Evolutionary conservation across 2,888 invertebrate genomes (phyloP).

Genomic region (Diarsia brunnea): DNA sequence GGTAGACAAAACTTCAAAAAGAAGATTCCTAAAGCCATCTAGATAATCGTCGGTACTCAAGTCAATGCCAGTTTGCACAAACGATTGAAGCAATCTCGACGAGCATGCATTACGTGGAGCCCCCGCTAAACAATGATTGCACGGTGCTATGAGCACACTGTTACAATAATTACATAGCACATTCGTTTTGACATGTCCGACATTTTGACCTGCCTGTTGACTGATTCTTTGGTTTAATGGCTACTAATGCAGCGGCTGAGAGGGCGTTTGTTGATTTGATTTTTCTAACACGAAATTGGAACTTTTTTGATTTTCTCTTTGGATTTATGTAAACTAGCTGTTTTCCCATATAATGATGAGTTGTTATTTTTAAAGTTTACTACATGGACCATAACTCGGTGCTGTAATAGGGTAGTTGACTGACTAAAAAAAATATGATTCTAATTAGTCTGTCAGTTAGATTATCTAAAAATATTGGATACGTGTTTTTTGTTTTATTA

Average conservation of each 20-base stretch:
- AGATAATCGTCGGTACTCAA: slow-evolving; percentile 6
- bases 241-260: too few species aligned
- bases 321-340: not conserved
- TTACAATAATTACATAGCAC: slow-evolving; percentile 54
- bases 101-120: slow-evolving; percentile 41
- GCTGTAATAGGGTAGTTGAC: not conserved
- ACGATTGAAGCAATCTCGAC: slow-evolving; percentile 28
- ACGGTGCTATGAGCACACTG: slow-evolving; percentile 53
- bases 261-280: not conserved
- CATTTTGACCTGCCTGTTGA: slow-evolving; percentile 21
- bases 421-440: too few species aligned
- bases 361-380: not conserved
- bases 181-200: slow-evolving; percentile 42
- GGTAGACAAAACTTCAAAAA: not conserved
- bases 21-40: not conserved
- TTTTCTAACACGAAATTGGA: not conserved
- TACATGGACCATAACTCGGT: not conserved
- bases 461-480: too few species aligned
- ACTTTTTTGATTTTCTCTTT: not conserved
- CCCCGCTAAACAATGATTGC: slow-evolving; percentile 52
- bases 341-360: too few species aligned
- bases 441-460: too few species aligned
- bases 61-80: slow-evolving; percentile 33
- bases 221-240: not conserved
- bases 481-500: too few species aligned